Percentiles rank a stretch among this genome's conserved stretches.
These are phyloP conservation scores for Mythimna ferrago DNA, from an alignment of 2,888 invertebrate species.

Conservation along the genomic window DNA sequence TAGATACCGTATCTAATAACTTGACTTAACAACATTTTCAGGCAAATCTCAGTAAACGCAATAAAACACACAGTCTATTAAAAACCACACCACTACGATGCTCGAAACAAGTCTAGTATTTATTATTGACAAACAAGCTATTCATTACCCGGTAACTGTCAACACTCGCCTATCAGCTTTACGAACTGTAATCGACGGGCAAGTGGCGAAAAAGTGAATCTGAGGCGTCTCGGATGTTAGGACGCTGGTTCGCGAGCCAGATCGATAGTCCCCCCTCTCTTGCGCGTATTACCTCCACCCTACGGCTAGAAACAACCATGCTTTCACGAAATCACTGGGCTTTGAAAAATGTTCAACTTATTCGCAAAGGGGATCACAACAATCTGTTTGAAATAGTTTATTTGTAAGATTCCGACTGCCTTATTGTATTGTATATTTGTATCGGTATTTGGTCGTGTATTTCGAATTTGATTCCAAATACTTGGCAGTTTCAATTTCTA, in stretches of 20 bases:
- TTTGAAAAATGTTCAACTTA: conserved; percentile 52
- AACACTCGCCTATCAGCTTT: conserved; percentile 71
- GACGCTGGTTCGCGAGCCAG: conserved; percentile 70
- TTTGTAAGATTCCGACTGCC: conserved; percentile 28
- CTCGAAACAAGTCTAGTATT: background rate
- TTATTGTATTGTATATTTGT: conserved; percentile 28
- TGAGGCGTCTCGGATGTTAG: conserved; percentile 69
- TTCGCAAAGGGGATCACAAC: conserved; percentile 47
- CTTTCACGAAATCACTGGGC: conserved; percentile 58
- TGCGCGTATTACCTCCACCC: conserved; percentile 55
- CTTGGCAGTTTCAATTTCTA: conserved; percentile 19
- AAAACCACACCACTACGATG: background rate
- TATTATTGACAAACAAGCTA: conserved; percentile 36
- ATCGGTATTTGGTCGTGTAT: conserved; percentile 30
- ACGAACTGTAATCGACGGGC: conserved; percentile 74
- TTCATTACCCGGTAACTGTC: conserved; percentile 55
- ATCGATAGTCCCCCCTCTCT: conserved; percentile 72
- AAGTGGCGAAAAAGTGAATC: conserved; percentile 82
- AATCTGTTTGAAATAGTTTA: conserved; percentile 52
- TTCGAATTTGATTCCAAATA: conserved; percentile 27
- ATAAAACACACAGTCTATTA: background rate
- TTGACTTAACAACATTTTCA: background rate
- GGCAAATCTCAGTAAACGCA: background rate
- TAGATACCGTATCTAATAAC: background rate
- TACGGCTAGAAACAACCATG: conserved; percentile 54